These are phyloP conservation scores for Dioctria rufipes DNA, from an alignment of 2,888 invertebrate species.

Conservation along the genomic window DNA sequence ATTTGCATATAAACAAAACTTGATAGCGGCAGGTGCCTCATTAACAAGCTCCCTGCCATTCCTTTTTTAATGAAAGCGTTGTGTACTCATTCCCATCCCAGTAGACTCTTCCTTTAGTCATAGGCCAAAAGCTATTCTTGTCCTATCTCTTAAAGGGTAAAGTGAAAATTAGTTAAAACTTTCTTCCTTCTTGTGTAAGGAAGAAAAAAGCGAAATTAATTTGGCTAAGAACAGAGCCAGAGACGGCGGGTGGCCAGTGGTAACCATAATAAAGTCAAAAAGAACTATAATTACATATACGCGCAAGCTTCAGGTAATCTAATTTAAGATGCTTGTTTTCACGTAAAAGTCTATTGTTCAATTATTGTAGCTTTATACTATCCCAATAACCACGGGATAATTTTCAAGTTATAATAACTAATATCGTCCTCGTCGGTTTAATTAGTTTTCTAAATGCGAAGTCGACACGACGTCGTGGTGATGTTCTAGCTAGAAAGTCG, in stretches of 20 bases:
- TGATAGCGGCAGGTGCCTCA: background rate
- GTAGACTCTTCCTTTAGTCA: background rate
- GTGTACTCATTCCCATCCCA: background rate
- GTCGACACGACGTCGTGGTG: too few relatives aligned
- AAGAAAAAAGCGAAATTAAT: background rate
- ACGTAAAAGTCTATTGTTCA: too few relatives aligned
- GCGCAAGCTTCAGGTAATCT: too few relatives aligned
- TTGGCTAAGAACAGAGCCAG: background rate
- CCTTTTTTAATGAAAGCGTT: background rate
- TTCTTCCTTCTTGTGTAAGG: background rate
- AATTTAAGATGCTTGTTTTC: too few relatives aligned
- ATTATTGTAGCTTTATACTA: too few relatives aligned
- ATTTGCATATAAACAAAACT: conserved; percentile 5
- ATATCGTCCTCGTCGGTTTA: too few relatives aligned
- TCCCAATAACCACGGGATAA: too few relatives aligned
- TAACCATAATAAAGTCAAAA: too few relatives aligned
- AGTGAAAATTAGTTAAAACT: background rate
- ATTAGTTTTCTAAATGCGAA: too few relatives aligned
- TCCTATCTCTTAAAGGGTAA: background rate
- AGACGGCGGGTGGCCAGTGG: background rate
- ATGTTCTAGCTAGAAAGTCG: too few relatives aligned
- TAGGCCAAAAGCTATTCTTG: background rate
- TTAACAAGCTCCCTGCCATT: background rate
- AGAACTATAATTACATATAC: too few relatives aligned
- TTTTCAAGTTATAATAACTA: too few relatives aligned